phyloP scores from a whole-genome alignment of 2,113 vertebrate species.

The Alectura lathami region DNA sequence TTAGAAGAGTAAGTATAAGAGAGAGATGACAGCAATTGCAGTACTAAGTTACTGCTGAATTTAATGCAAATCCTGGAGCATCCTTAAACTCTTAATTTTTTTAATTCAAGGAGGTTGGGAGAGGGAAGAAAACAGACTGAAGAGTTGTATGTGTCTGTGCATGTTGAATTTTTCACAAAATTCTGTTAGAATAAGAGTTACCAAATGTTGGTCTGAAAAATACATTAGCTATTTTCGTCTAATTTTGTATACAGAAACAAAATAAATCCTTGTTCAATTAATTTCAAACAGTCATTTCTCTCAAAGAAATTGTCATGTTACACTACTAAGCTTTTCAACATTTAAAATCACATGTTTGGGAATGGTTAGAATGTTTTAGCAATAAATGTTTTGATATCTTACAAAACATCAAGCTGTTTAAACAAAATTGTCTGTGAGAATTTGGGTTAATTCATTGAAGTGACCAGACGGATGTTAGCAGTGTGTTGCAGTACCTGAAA shows the following conservation, averaged over 20 bases:
- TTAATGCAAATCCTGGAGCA: constrained; percentile 11
- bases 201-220: constrained; percentile 19
- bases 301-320: background rate
- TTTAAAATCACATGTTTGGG: background rate
- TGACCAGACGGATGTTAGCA: background rate
- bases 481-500: background rate
- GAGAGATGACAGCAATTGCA: constrained; percentile 9
- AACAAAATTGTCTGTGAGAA: background rate
- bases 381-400: background rate
- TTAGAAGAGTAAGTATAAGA: background rate
- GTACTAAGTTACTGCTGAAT: constrained; percentile 38
- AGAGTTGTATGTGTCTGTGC: background rate
- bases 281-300: constrained; percentile 59
- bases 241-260: constrained; percentile 65
- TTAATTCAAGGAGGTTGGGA: constrained; percentile 20
- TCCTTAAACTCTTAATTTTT: constrained; percentile 43
- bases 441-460: background rate
- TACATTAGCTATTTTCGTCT: constrained; percentile 33
- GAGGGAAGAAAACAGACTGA: constrained; percentile 16
- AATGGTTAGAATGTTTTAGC: background rate
- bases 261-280: constrained; percentile 62
- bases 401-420: background rate
- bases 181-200: constrained; percentile 33
- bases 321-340: background rate
- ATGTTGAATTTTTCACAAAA: constrained; percentile 49